Conservation (phyloP, 2,113 vertebrate genomes). For the Blennius ocellaris region DNA sequence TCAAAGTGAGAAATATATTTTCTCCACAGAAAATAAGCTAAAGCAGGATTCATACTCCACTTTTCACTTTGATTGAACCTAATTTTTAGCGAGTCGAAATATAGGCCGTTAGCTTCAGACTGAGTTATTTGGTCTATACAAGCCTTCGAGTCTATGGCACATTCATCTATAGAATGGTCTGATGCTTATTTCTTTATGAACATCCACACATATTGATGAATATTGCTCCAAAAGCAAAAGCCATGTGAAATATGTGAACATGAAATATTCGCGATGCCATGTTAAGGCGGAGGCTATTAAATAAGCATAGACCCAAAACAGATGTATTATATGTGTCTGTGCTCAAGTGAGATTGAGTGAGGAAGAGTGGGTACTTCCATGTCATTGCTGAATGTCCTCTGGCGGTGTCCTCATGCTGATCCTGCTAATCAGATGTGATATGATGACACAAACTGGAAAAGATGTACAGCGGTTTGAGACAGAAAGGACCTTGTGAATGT, state of each 20-base stretch:
- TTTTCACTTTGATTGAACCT: neutral
- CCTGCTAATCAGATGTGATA: neutral
- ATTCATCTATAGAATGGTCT: neutral
- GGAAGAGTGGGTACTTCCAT: neutral
- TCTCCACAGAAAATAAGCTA: neutral
- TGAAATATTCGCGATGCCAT: neutral
- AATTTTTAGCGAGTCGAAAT: neutral
- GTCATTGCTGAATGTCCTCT: conserved; percentile 1
- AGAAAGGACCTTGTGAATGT: neutral
- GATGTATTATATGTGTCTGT: neutral
- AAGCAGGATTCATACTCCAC: neutral
- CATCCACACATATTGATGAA: neutral
- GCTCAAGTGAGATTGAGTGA: neutral
- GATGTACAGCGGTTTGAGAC: neutral
- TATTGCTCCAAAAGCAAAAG: neutral
- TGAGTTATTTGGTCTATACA: neutral
- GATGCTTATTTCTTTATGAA: neutral
- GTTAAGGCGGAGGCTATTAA: neutral
- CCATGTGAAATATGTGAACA: neutral
- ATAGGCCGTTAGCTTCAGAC: neutral
- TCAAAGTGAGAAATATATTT: neutral
- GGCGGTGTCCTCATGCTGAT: conserved; percentile 12
- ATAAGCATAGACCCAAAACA: neutral
- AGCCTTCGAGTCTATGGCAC: too few species aligned
- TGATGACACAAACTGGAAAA: conserved; percentile 16